A percentile compares a stretch with the other conserved stretches of the same genome.
phyloP scores from a whole-genome alignment of 2,888 invertebrate species.

The Lycophotia porphyrea region DNA sequence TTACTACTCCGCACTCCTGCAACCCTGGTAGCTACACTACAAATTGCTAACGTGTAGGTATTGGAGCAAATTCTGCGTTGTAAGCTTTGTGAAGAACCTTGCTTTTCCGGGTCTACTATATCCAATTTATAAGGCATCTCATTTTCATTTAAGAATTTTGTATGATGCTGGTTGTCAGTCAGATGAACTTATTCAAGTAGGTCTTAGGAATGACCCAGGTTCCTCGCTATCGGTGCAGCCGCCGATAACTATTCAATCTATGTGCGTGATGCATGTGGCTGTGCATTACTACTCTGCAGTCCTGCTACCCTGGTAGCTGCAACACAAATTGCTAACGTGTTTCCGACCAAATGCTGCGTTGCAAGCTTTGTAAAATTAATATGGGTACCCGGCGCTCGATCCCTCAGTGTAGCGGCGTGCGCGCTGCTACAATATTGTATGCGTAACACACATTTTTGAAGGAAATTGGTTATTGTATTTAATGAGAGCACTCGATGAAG shows the following conservation, averaged over 20 bases:
- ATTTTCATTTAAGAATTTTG: not conserved
- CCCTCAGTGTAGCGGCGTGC: no score
- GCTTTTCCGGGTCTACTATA: not conserved
- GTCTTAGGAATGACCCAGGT: not conserved
- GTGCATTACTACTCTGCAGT: conserved; percentile 32
- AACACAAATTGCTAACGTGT: conserved; percentile 35
- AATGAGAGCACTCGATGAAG: not conserved
- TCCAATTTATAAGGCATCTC: not conserved
- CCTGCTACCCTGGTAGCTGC: conserved; percentile 27
- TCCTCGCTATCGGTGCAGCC: conserved; percentile 68
- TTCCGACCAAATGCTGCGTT: conserved; percentile 2
- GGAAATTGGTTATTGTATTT: not conserved
- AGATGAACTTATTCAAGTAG: not conserved
- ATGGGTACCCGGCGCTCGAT: no score
- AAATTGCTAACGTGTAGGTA: conserved; percentile 46
- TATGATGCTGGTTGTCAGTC: not conserved
- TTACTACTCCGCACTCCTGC: conserved; percentile 41
- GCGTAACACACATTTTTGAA: no score
- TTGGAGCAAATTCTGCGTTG: conserved; percentile 8
- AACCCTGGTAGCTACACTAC: conserved; percentile 37
- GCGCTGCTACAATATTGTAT: no score
- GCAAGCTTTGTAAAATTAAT: conserved; percentile 4
- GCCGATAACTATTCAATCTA: conserved; percentile 64
- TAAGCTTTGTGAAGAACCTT: conserved; percentile 14
- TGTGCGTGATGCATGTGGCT: conserved; percentile 62